Evolutionary conservation across 2,113 vertebrate genomes (phyloP), one percentile per base, ranked within the genome.

Genomic region (Sylvia atricapilla): DNA sequence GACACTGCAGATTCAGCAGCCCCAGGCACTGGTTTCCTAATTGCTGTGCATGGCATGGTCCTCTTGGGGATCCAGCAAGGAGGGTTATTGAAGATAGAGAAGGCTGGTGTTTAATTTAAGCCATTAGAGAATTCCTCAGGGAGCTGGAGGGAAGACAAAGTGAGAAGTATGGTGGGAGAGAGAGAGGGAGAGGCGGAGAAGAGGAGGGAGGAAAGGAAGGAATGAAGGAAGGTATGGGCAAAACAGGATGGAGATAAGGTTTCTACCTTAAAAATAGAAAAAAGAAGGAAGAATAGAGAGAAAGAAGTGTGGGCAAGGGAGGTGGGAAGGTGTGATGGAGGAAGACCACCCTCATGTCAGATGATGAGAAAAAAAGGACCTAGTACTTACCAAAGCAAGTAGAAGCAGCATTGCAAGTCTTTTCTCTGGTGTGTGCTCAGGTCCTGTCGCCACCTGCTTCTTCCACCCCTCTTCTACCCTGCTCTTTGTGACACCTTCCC

Each of bases 61-160:
- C 95, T 90, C 85, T 7, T 85, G 90, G 91, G 91, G 70, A 85
- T 74, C 50, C 55, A 70, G 53, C 35, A 87, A 84, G 72, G 52
- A 93, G 41, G 79, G 47, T n/a, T 73, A 78, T 43, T 83, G 66
- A 66, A 88, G 81, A 69, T 25, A 89, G 64, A 92, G 92, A 35
- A 30, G 37, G 67, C 74, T 93, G 74, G 74, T 0, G 0, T 70
- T 93, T 89, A 80, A 56, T 94, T 95, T 84, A 87, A 90, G 33
- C 80, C 84, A 62, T 94, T 95, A 95, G 88, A 78, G 73, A 87
- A 41, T 25, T 97, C 83, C 77, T 60, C 44, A 12, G 91, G 64
- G 92, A 94, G 44, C 37, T 58, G 67, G 56, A 69, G 23, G 13
- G 41, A n/a, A 87, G 66, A 76, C 14, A 58, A 66, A 82, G 28